Evolutionary conservation across 1,140 invertebrate species (phyloP), one percentile per base, ranked within the genome.

Genomic region (Orius insidiosus): DNA sequence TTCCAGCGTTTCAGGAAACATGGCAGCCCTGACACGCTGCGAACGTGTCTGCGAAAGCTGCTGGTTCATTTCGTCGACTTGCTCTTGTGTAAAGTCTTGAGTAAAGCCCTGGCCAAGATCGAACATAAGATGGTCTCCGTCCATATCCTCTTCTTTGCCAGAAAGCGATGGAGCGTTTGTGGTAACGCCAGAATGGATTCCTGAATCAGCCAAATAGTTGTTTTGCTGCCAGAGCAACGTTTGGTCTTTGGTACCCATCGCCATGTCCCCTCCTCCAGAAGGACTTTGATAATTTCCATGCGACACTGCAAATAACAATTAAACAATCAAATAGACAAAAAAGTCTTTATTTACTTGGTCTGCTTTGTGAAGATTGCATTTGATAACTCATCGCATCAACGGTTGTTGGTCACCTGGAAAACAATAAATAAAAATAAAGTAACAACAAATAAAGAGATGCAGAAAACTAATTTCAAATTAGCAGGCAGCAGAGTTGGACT

Each of bases 1-100:
- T 53, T 96, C 92, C 53, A 97, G 63, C 0, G 90, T 96, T 66
- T 97, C 93, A 0, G 93, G 93, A 62, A 97, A 98, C 92, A 98
- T 97, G 24, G 93, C 93, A 5, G 90, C 93, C 16, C 93, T 75
- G 1, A 98, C 90, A 46, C 94, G 78, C 60, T 97, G 90, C 0
- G 89, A 90, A 32, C 93, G 76, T 0, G 93, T 96, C 59, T 94
- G 88, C 46, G 85, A 93, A 53, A 97, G 62, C 61, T 96, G 89
- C 58, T 90, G 85, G 63, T 93, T 96, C 80, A 98, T 66, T 85
- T 85, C 86, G 67, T 94, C 88, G 54, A 95, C 88, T 70, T 95
- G 87, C 60, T 94, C 88, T 59, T 88, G 87, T 18, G 87, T 92
- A 56, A 90, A 95, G 14, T 85, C 85, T 54, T 85, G 83, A 14